These are phyloP conservation scores for Tenebrio molitor DNA, from an alignment of 1,140 invertebrate species.

Conservation along the genomic window DNA sequence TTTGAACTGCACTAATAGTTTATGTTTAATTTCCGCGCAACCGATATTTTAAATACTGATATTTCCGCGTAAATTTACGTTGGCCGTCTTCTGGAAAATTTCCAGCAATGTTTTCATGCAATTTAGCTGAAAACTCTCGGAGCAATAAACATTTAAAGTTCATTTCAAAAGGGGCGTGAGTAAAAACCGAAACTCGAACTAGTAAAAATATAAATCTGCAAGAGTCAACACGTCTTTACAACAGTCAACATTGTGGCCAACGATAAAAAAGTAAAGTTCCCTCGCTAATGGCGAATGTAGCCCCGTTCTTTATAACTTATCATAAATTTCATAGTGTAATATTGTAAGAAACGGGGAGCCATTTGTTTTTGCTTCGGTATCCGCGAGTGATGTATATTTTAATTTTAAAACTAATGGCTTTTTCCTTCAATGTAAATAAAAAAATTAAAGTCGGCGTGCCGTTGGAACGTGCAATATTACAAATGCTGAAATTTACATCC, in stretches of 20 bases:
- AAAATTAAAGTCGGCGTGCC: constrained; percentile 45
- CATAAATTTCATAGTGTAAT: constrained; percentile 63
- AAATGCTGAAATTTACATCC: constrained; percentile 53
- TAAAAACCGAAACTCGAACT: constrained; percentile 41
- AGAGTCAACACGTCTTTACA: constrained; percentile 56
- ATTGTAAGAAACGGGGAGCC: constrained; percentile 59
- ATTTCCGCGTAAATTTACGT: constrained; percentile 12
- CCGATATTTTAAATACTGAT: constrained; percentile 9
- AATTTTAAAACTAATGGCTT: constrained; percentile 61
- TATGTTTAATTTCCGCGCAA: constrained; percentile 9
- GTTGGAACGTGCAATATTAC: constrained; percentile 50
- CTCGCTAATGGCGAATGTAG: constrained; percentile 54
- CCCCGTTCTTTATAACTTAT: constrained; percentile 59
- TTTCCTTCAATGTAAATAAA: constrained; percentile 57
- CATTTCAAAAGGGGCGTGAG: constrained; percentile 30
- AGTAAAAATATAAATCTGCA: constrained; percentile 52
- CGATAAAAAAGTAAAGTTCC: constrained; percentile 56
- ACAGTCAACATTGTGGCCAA: constrained; percentile 52
- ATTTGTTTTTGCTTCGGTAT: constrained; percentile 62
- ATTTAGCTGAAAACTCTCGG: constrained; percentile 34
- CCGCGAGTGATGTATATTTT: constrained; percentile 62
- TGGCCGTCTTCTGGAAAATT: constrained; percentile 23
- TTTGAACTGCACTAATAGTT: no score
- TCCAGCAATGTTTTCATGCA: constrained; percentile 38
- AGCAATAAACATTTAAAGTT: constrained; percentile 40